Evolutionary conservation across 1,140 invertebrate genomes (phyloP), one percentile per base, ranked within the genome.

Genomic region (Pseudachorutes palmiensis): DNA sequence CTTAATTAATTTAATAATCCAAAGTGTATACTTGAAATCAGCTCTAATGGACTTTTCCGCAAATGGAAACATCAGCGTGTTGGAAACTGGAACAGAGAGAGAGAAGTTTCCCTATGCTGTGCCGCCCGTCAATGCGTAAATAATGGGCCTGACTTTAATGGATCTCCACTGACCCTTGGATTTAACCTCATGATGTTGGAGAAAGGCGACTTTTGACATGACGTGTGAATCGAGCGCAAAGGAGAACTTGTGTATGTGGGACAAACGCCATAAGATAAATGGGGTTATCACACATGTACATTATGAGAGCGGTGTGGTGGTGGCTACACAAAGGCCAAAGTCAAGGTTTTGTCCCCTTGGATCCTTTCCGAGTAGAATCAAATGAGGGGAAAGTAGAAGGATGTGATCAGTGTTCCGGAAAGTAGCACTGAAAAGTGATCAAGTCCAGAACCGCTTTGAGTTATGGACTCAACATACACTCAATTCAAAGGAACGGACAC

Each of bases 371-470:
- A n/a, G n/a, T n/a, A n/a, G n/a, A n/a, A n/a, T n/a, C n/a, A 22
- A 33, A 49, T 48, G 26, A 51, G 28, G 45, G 41, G 9, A 51
- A 64, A 36, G 41, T 2, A 51, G 22, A 12, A 30, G 24, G 30
- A 41, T 51, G 62, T 45, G 31, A 51, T 65, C 68, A 69, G 3
- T 30, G 64, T 70, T 70, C 68, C 68, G 32, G 63, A 70, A 60
- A 28, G 61, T 66, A 32, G 30, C 48, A 60, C 57, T 70, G 32
- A 62, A 70, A 66, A 66, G 45, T 62, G 45, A 70, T 64, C 45
- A 48, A 62, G 64, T 63, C 58, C 32, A 49, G 12, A 2, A 2
- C 29, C 28, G 55, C 31, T 59, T 28, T 24, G 36, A 60, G 64
- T 65, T 62, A n/a, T 41, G 28, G 30, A 36, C 45, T 16, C 59